Conservation (phyloP, 2,888 invertebrate genomes). For the Mimas tiliae region DNA sequence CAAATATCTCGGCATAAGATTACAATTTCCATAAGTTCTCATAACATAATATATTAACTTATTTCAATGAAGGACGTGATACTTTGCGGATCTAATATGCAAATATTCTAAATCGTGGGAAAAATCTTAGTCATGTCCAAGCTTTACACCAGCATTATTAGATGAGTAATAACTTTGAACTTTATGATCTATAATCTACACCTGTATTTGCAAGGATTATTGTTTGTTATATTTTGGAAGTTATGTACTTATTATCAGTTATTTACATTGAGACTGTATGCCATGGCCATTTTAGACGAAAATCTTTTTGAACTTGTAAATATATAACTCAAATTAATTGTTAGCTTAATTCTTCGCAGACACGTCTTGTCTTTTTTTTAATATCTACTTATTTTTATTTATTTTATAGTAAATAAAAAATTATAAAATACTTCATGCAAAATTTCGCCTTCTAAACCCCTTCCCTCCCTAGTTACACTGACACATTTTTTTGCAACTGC, state of each 20-base stretch:
- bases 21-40: neutral
- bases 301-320: too few relatives aligned
- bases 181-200: constrained; percentile 11
- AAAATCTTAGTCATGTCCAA: neutral
- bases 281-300: neutral
- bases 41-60: neutral
- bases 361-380: too few relatives aligned
- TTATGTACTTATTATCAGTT: neutral
- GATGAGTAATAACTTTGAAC: constrained; percentile 14
- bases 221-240: neutral
- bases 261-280: neutral
- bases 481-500: too few relatives aligned
- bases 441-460: too few relatives aligned
- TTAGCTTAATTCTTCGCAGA: too few relatives aligned
- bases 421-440: too few relatives aligned
- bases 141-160: neutral
- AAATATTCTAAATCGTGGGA: neutral
- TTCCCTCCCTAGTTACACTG: too few relatives aligned
- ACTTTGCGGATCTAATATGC: constrained; percentile 4
- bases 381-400: too few relatives aligned
- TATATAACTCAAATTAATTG: too few relatives aligned
- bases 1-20: neutral
- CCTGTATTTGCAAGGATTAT: constrained; percentile 5
- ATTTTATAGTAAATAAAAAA: too few relatives aligned
- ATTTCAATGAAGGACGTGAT: neutral